Conservation (phyloP, 2,888 invertebrate genomes). For the Macaria notata region DNA sequence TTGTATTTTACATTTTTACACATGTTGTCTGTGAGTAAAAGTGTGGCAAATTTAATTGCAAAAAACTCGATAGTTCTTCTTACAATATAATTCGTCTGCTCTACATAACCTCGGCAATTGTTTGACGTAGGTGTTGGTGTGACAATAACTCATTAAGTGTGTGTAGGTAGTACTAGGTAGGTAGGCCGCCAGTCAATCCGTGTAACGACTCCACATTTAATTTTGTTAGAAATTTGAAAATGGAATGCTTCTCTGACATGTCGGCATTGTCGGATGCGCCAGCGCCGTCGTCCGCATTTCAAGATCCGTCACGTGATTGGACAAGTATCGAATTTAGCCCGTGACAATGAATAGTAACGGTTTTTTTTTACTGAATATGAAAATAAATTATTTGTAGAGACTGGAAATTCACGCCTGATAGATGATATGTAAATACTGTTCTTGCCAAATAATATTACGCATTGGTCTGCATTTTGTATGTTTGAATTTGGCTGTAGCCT, state of each 20-base stretch:
- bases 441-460: too few species aligned
- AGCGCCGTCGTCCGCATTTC: slow-evolving; percentile 49
- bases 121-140: slow-evolving; percentile 23
- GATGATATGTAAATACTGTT: too few species aligned
- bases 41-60: too few species aligned
- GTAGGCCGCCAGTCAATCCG: slow-evolving; percentile 30
- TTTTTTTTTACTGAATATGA: slow-evolving; percentile 32
- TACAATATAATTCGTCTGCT: neutral
- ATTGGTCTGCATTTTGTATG: too few species aligned
- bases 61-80: neutral
- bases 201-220: slow-evolving; percentile 24
- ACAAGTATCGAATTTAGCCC: slow-evolving; percentile 62
- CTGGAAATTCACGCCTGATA: neutral
- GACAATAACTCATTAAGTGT: slow-evolving; percentile 51
- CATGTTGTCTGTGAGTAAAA: too few species aligned
- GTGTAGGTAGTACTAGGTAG: slow-evolving; percentile 28
- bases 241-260: slow-evolving; percentile 28
- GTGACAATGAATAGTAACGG: slow-evolving; percentile 37
- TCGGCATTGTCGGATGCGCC: slow-evolving; percentile 45
- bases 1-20: too few species aligned
- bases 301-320: slow-evolving; percentile 71
- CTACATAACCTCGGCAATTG: slow-evolving; percentile 6
- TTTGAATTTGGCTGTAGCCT: too few species aligned
- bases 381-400: slow-evolving; percentile 19
- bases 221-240: slow-evolving; percentile 35